phyloP scores from a whole-genome alignment of 2,113 vertebrate species.

The Myiopsitta monachus region DNA sequence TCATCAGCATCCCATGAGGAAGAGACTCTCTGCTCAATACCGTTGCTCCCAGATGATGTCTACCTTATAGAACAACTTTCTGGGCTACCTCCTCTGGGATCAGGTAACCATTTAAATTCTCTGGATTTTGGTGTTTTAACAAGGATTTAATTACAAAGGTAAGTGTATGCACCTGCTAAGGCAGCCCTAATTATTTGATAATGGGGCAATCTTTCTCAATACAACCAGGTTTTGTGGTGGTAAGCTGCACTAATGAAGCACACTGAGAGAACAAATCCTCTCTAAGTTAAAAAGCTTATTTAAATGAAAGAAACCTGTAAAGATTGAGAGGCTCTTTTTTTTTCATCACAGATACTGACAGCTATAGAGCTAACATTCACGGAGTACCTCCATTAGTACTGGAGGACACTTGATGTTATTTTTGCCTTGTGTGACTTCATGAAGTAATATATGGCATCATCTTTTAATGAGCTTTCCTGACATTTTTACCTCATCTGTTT shows the following conservation, averaged over 20 bases:
- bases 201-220: constrained; percentile 87
- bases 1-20: constrained; percentile 75
- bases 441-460: constrained; percentile 19
- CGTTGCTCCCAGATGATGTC: constrained; percentile 70
- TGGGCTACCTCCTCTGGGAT: constrained; percentile 87
- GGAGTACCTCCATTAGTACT: background rate
- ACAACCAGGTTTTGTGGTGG: constrained; percentile 78
- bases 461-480: constrained; percentile 9
- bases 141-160: constrained; percentile 97
- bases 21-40: constrained; percentile 70
- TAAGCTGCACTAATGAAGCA: constrained; percentile 83
- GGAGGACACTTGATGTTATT: background rate
- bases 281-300: constrained; percentile 72
- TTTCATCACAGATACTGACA: constrained; percentile 55
- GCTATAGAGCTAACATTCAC: background rate
- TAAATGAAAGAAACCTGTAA: constrained; percentile 76
- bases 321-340: constrained; percentile 30
- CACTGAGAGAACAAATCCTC: constrained; percentile 75
- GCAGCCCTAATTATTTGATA: constrained; percentile 88
- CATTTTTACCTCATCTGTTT: background rate
- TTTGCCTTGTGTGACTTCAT: constrained; percentile 27
- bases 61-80: constrained; percentile 79
- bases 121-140: constrained; percentile 93
- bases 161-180: constrained; percentile 93
- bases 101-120: constrained; percentile 84